phyloP scores from a whole-genome alignment of 2,113 vertebrate species.

The Xiphophorus maculatus region DNA sequence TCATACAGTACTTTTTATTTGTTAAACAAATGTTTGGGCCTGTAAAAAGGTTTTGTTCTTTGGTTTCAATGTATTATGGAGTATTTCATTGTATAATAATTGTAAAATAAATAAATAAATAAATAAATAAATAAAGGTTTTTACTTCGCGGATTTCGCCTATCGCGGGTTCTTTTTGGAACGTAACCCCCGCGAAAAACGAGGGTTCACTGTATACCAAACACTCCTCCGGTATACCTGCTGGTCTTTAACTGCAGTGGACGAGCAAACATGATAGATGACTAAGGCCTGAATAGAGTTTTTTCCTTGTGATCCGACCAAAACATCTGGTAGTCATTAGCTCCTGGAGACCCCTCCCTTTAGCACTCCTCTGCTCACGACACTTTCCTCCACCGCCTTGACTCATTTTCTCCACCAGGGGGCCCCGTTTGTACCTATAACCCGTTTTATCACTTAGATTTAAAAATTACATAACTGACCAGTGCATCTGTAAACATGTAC shows the following conservation, averaged over 20 bases:
- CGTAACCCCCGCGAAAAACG: too few relatives aligned
- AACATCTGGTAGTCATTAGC: slow-evolving; percentile 73
- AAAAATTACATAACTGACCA: neutral
- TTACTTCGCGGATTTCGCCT: too few relatives aligned
- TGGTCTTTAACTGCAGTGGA: slow-evolving; percentile 31
- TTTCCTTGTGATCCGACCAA: slow-evolving; percentile 51
- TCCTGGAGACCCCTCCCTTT: slow-evolving; percentile 36
- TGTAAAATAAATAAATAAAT: too few relatives aligned
- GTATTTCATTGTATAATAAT: too few relatives aligned
- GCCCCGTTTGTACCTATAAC: neutral
- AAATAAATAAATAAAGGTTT: too few relatives aligned
- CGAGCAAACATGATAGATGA: slow-evolving; percentile 60
- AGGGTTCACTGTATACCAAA: neutral
- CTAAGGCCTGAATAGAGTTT: slow-evolving; percentile 49
- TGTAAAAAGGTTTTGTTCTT: too few relatives aligned
- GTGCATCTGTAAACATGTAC: neutral
- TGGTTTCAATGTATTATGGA: too few relatives aligned
- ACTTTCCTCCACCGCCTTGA: slow-evolving; percentile 1
- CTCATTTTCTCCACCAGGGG: slow-evolving; percentile 40
- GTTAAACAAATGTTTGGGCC: too few relatives aligned
- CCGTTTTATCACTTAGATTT: neutral
- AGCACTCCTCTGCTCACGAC: slow-evolving; percentile 4
- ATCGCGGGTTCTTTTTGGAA: too few relatives aligned
- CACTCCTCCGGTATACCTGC: slow-evolving; percentile 27
- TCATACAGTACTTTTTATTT: too few relatives aligned